A percentile compares a stretch with the other conserved stretches of the same genome.
Conservation (phyloP, 1,140 invertebrate species). For the Euschistus heros region DNA sequence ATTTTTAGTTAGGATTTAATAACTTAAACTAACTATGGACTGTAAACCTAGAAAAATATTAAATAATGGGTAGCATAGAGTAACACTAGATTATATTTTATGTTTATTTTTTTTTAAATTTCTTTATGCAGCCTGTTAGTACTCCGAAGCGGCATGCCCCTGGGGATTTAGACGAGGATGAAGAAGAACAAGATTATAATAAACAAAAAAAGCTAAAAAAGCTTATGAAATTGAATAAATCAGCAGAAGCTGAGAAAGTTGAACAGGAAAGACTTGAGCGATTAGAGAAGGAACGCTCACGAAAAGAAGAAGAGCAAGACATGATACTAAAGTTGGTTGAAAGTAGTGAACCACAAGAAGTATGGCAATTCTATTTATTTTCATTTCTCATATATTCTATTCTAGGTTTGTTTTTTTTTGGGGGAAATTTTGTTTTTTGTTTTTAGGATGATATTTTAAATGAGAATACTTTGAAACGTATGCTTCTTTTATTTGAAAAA, state of each 20-base stretch:
- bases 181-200: constrained; percentile 38
- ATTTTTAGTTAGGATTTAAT: no score
- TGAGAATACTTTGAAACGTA: constrained; percentile 76
- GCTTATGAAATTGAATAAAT: constrained; percentile 37
- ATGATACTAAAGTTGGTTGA: constrained; percentile 28
- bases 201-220: constrained; percentile 31
- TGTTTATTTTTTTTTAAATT: no score
- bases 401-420: no score
- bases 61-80: no score
- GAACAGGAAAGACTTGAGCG: constrained; percentile 36
- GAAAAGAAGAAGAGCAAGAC: constrained; percentile 29
- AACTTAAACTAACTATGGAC: no score
- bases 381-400: constrained; percentile 16
- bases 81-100: no score
- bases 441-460: constrained; percentile 63
- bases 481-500: constrained; percentile 89
- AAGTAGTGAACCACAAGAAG: constrained; percentile 44
- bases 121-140: constrained; percentile 64
- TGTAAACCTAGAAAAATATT: no score
- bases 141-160: constrained; percentile 56
- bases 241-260: constrained; percentile 41
- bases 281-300: constrained; percentile 26
- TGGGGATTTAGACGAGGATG: constrained; percentile 55
- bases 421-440: constrained; percentile 14
- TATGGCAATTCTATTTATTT: constrained; percentile 32